Base-by-base conservation (phyloP, 2,113 vertebrate species). In the Grallaria varia region DNA sequence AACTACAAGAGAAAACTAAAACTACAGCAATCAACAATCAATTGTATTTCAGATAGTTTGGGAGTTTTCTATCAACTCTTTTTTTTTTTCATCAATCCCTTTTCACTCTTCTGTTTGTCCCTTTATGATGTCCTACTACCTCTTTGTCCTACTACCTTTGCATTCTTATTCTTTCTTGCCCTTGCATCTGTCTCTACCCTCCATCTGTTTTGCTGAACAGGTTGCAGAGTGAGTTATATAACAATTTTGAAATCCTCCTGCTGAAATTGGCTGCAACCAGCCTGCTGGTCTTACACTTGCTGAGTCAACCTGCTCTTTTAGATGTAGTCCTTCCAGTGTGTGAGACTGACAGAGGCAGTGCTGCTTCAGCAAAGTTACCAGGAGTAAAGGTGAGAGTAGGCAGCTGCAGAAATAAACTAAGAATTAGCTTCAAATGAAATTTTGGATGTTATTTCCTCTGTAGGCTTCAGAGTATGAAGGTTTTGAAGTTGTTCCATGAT, bases 191-290 rank as follows among this genome's bases (percentile, higher is more conserved):
- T 64, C 62, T 85, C 74, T 53, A 20, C 19, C 56, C 62, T 87
- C 91, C 78, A 73, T 91, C 71, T 87, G 89, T 82, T 91, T 91
- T 79, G 78, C 87, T 77, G 91, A 93, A 87, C 94, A 91, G 89
- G 89, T 89, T 95, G 89, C 94, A 94, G 63, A 93, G 74, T 74
- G 87, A 95, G 84, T 93, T 91, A 85, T 75, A 12, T 10, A 28
- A 93, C 50, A 94, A 79, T 59, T 87, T 83, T 66, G 40, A 89
- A 71, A 87, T 94, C 66, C 39, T 94, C 50, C 69, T 87, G 62
- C 52, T 87, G 80, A 93, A 96, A 81, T 63, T 81, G 71, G 74
- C 84, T 90, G 52, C 73, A 58, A 22, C 66, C 84, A 84, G 31
- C 69, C 58, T 84, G 86, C 89, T 84, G 60, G 16, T 93, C 52